Base-by-base conservation (phyloP, 2,888 invertebrate species). In the Parapristionchus giblindavisi region DNA sequence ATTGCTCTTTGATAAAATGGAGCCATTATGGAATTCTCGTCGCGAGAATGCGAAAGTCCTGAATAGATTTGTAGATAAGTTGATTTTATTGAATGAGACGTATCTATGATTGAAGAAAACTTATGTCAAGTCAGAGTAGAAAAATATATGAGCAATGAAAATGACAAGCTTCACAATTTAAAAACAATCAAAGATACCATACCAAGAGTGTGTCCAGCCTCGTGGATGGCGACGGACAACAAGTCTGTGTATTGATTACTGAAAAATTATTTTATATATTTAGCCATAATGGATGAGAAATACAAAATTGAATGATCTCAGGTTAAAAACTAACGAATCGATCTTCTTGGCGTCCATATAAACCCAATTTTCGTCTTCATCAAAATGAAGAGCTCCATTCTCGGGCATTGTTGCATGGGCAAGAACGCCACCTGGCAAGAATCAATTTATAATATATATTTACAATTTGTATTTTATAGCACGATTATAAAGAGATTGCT, bases 391-490 rank as follows among this genome's bases (percentile, higher is more conserved):
- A 75, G 84, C 75, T n/a, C 87, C 87, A 72, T 80, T 83, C 75
- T 85, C 85, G 8, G 87, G 87, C 83, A 87, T 84, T 5, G 87
- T 87, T 3, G 87, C 87, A 74, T 87, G 87, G 0, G 87, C 87
- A 17, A 87, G 80, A 11, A 87, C 87, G 3, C 87, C 87, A 14
- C 86, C 85, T 85, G 66, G 65, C 77, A 36, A 34, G 1, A 48
- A 21, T 34, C 32, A 14, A 56, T 29, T n/a, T n/a, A 56, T 27
- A 24, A 27, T n/a, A n/a, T n/a, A n/a, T n/a, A n/a, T n/a, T n/a
- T n/a, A n/a, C n/a, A n/a, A n/a, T n/a, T n/a, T n/a, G n/a, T n/a
- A n/a, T n/a, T n/a, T n/a, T n/a, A n/a, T n/a, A n/a, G n/a, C n/a
- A n/a, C n/a, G n/a, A n/a, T n/a, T n/a, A n/a, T n/a, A n/a, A 14